phyloP scores from a whole-genome alignment of 35 echinoderm and acorn worm genomes.

The Apostichopus californicus region DNA sequence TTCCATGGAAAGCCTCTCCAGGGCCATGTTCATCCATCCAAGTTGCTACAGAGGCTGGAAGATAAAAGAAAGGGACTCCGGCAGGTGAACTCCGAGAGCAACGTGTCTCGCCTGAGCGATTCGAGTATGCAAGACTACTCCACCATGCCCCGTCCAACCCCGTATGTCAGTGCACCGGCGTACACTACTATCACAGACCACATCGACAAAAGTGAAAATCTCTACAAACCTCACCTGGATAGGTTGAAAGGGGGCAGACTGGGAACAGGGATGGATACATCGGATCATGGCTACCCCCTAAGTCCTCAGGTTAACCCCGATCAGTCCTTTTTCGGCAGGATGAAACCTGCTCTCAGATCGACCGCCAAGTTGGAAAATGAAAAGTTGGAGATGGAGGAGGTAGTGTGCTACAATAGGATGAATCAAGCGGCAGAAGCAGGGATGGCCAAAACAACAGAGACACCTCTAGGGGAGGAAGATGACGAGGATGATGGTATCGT shows the following conservation, averaged over 20 bases:
- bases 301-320: background rate
- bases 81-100: slow-evolving; percentile 83
- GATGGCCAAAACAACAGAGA: background rate
- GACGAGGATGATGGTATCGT: slow-evolving; percentile 32
- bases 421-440: background rate
- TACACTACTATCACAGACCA: slow-evolving; percentile 94
- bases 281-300: background rate
- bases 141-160: slow-evolving; percentile 77
- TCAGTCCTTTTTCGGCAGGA: background rate
- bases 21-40: slow-evolving; percentile 5
- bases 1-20: background rate
- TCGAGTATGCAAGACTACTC: slow-evolving; percentile 62
- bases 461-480: background rate
- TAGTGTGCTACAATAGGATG: slow-evolving; percentile 10
- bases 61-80: slow-evolving; percentile 22
- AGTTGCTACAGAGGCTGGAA: background rate
- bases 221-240: background rate
- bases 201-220: slow-evolving; percentile 68
- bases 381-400: slow-evolving; percentile 30
- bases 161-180: slow-evolving; percentile 80
- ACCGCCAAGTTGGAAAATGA: slow-evolving; percentile 25
- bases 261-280: background rate
- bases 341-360: slow-evolving; percentile 10
- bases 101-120: slow-evolving; percentile 76
- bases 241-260: background rate